These are phyloP conservation scores for Hirudinaria manillensis DNA, from an alignment of 2,888 invertebrate genomes.

Conservation along the genomic window DNA sequence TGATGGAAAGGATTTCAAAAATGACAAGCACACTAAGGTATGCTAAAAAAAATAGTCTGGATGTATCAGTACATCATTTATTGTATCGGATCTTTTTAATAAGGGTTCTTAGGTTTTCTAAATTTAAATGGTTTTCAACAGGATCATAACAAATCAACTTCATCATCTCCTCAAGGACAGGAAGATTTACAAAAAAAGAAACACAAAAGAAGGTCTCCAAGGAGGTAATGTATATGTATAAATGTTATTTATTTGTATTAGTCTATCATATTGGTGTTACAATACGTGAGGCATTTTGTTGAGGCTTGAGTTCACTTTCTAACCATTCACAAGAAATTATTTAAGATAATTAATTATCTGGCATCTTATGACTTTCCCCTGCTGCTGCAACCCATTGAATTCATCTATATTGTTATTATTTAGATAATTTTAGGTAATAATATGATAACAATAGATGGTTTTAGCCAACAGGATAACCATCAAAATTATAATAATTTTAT, in stretches of 20 bases:
- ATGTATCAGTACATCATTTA: background rate
- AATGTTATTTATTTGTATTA: background rate
- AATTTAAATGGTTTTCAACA: too few relatives aligned
- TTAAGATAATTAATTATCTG: too few relatives aligned
- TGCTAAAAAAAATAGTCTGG: background rate
- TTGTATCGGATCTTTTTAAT: background rate
- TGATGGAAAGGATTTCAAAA: conserved; percentile 1
- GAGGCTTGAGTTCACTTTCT: too few relatives aligned
- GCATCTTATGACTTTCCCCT: background rate
- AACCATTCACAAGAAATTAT: too few relatives aligned
- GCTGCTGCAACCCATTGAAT: too few relatives aligned
- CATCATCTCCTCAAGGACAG: background rate
- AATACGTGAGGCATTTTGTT: too few relatives aligned
- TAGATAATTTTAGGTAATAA: too few relatives aligned
- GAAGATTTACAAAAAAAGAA: background rate
- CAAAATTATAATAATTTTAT: too few relatives aligned
- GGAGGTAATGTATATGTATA: background rate
- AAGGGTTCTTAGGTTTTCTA: background rate
- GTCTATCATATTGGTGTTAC: too few relatives aligned
- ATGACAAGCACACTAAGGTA: conserved; percentile 5
- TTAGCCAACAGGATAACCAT: too few relatives aligned
- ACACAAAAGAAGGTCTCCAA: conserved; percentile 14
- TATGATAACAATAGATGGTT: too few relatives aligned
- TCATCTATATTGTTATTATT: too few relatives aligned
- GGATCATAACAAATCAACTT: conserved; percentile 3